Evolutionary conservation across 2,888 invertebrate genomes (phyloP).

Genomic region (Xanthorhoe designata): DNA sequence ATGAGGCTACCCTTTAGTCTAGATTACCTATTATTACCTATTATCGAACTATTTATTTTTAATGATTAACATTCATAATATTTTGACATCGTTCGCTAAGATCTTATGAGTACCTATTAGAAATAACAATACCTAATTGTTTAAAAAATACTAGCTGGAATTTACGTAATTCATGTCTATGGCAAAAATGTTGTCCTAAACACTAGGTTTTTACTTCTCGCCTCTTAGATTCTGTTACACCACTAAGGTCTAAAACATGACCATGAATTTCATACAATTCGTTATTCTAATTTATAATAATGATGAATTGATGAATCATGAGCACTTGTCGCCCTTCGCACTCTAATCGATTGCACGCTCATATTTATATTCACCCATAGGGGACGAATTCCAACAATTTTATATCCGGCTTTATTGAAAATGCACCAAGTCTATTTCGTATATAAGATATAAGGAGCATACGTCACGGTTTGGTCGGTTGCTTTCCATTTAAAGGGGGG

Average conservation of each 20-base stretch:
- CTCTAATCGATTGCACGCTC: conserved; percentile 49
- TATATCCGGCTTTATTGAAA: conserved; percentile 45
- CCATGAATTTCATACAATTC: conserved; percentile 40
- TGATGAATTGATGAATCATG: conserved; percentile 59
- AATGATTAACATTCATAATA: no score
- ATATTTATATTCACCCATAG: conserved; percentile 44
- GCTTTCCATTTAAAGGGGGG: conserved; percentile 52
- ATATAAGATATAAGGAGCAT: conserved; percentile 36
- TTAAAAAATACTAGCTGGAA: no score
- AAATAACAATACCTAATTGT: no score
- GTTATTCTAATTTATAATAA: conserved; percentile 7
- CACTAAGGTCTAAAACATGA: background rate
- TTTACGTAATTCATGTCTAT: no score
- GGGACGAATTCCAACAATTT: conserved; percentile 39
- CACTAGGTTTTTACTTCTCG: no score
- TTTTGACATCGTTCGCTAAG: no score
- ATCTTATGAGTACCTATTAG: no score
- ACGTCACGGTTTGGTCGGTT: conserved; percentile 59
- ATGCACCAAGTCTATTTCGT: conserved; percentile 31
- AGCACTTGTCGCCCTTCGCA: conserved; percentile 48
- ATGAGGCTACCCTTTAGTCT: conserved; percentile 45
- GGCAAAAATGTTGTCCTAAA: no score
- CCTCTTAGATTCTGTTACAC: background rate
- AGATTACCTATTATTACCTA: no score
- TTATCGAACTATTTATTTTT: no score